phyloP scores from a whole-genome alignment of 2,797 vertebrate genomes.

The Macrochelys suwanniensis region DNA sequence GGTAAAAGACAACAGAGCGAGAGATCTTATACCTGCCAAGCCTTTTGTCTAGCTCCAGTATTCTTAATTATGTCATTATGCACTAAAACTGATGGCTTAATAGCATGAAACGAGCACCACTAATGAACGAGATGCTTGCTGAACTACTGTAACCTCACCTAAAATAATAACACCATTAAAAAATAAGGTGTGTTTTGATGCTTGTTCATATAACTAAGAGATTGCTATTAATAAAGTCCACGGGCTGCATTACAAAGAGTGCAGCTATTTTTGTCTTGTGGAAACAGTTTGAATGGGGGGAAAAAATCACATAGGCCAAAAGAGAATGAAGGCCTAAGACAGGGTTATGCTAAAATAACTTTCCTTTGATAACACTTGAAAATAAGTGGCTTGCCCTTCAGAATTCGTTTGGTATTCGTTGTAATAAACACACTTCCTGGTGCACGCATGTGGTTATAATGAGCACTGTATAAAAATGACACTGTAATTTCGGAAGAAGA shows the following conservation, averaged over 20 bases:
- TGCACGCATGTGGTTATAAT: neutral
- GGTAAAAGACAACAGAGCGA: neutral
- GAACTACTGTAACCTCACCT: neutral
- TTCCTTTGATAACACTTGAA: conserved; percentile 38
- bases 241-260: accelerated
- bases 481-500: conserved; percentile 39
- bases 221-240: neutral
- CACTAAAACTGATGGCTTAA: conserved; percentile 19
- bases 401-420: neutral
- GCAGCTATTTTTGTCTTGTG: neutral
- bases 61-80: neutral
- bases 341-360: neutral
- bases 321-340: conserved; percentile 2
- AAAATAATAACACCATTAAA: neutral
- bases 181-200: neutral
- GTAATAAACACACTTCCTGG: conserved; percentile 46
- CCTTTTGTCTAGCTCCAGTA: neutral
- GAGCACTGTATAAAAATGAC: conserved; percentile 33
- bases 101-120: neutral
- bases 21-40: neutral
- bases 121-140: conserved; percentile 1
- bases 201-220: neutral
- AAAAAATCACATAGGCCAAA: neutral
- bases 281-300: neutral
- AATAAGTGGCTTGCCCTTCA: neutral